Evolutionary conservation across 2,888 invertebrate genomes (phyloP), one percentile per base, ranked within the genome.

Genomic region (Plebejus anna): DNA sequence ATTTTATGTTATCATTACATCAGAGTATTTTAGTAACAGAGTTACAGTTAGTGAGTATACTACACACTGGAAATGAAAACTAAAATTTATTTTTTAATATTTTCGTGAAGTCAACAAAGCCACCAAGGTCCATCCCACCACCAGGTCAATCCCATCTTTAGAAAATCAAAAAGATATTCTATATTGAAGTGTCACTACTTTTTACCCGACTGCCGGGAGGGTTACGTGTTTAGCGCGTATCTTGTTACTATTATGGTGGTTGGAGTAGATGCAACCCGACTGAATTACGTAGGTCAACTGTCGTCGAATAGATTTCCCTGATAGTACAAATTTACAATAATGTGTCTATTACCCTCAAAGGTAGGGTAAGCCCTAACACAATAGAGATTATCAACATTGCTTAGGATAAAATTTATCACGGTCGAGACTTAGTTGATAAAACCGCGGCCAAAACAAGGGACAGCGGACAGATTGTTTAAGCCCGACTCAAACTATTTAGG

Each of bases 371-470:
- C 61, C 32, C 66, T 32, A 66, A 66, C 32, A 13, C 66, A 66
- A 66, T 36, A 36, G 51, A 55, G 73, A 55, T 73, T 73, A 73
- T 73, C 73, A 55, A 73, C 47, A 73, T 73, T 32, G 73, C 28
- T 51, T 51, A 73, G 73, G 73, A 73, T 73, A 73, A 73, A 73
- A 73, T 73, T 55, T 73, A 73, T 73, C 28, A 32, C 73, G 28
- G 28, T 32, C 28, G 28, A 28, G 51, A 16, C 73, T 73, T 55
- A 55, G 73, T 55, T 32, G 51, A 73, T 51, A 16, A 73, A 55
- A 55, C 73, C 73, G 32, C 73, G 32, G 16, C 28, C 51, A 55
- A 32, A 71, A 71, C 71, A 16, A 9, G 42, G 42, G 42, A 38
- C 71, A 70, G 71, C 22, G 71, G 11, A 71, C 71, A 72, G 42